Percentiles rank a stretch among this genome's conserved stretches.
These are phyloP conservation scores for Trinorchestia longiramus DNA, from an alignment of 1,140 invertebrate species.

Conservation along the genomic window DNA sequence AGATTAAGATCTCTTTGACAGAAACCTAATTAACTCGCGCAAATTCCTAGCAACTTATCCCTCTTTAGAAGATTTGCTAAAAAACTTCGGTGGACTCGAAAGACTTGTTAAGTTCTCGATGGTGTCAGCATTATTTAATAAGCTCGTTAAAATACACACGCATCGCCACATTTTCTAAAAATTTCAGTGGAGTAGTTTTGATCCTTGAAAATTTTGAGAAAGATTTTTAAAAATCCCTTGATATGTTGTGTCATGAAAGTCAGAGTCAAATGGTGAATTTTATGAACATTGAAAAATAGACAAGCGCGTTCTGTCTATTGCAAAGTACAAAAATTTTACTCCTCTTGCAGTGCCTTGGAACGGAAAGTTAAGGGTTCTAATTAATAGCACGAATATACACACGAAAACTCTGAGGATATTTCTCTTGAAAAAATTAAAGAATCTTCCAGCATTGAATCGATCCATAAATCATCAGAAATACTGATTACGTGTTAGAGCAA, in stretches of 20 bases:
- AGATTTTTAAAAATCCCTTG: not conserved
- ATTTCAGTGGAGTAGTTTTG: not conserved
- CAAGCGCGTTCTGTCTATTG: not conserved
- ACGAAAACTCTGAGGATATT: not conserved
- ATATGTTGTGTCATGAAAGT: not conserved
- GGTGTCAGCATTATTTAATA: not conserved
- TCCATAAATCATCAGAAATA: not conserved
- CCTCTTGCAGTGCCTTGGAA: not conserved
- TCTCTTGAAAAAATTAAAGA: not conserved
- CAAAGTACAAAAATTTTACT: not conserved
- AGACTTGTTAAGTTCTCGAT: not conserved
- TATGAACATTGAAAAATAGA: too few relatives aligned
- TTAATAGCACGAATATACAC: not conserved
- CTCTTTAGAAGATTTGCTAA: constrained; percentile 9
- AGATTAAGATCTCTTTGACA: constrained; percentile 29
- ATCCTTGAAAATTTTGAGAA: not conserved
- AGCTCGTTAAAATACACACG: not conserved
- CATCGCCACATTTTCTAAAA: not conserved
- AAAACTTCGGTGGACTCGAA: not conserved
- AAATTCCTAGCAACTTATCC: constrained; percentile 2
- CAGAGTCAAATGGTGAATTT: not conserved
- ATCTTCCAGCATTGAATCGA: not conserved
- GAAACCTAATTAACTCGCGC: constrained; percentile 19
- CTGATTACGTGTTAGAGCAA: not conserved
- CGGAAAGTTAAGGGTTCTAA: not conserved